Base-by-base conservation (phyloP, 2,888 invertebrate species). In the Tetheella fluctuosa region DNA sequence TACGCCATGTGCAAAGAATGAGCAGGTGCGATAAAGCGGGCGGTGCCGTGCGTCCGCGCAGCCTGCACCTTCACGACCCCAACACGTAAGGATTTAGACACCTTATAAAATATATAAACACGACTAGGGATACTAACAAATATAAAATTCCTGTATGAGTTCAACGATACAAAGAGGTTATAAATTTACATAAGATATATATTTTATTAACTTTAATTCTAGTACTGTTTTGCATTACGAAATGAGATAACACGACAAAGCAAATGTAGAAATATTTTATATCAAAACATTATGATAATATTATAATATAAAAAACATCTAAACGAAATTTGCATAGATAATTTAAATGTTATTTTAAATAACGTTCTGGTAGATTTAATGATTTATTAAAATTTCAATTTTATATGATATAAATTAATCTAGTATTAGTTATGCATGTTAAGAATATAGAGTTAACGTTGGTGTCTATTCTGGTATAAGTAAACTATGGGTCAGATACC, bases 1-100 rank as follows among this genome's bases (percentile, higher is more conserved):
- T 86, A 87, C 89, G 87, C 84, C 91, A 91, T 88, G 80, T 90
- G 89, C 81, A 81, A 79, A 79, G 83, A 84, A 84, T 80, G 81
- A 73, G 84, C 91, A 91, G 91, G 90, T 90, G 91, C 82, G 73
- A 77, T 77, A 70, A 34, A 67, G 71, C 59, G 58, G 55, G 37
- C 68, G 73, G 71, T 69, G 58, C 73, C 70, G 68, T 74, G 77
- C 77, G 76, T 74, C 79, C 73, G 71, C 76, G 85, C 87, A 89
- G 89, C 88, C 85, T 90, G 90, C 83, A 83, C 84, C 87, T 89
- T 90, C 86, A 79, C 85, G 77, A 76, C 72, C 72, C 73, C 64
- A 71, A 77, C 73, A 73, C 67, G 73, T 76, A 81, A 85, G 80
- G 83, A 82, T 83, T 84, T 76, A 73, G 67, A 73, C 71, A 76